These are phyloP conservation scores for Dermochelys coriacea DNA, from an alignment of 2,797 vertebrate species.

Conservation along the genomic window DNA sequence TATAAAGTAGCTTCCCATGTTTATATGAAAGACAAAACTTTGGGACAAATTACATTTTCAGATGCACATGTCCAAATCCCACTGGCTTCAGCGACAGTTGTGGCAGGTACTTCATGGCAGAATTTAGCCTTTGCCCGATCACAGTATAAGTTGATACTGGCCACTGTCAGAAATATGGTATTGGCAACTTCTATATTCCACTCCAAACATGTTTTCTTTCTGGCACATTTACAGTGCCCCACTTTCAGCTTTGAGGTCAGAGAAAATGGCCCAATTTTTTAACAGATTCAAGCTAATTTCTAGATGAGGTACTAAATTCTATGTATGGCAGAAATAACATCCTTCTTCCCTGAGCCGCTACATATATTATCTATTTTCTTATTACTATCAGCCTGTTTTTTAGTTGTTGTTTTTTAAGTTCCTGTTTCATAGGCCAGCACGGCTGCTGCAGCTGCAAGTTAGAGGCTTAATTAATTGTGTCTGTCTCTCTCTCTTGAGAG, in stretches of 20 bases:
- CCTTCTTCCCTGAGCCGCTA: neutral
- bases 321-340: neutral
- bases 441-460: neutral
- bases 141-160: neutral
- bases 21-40: neutral
- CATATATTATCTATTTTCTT: neutral
- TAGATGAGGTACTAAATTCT: neutral
- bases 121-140: neutral
- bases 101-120: neutral
- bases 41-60: neutral
- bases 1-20: neutral
- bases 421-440: neutral
- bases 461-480: conserved; percentile 33
- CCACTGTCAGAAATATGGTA: neutral
- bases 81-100: neutral
- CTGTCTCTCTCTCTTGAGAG: conserved; percentile 11
- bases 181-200: neutral
- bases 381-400: neutral
- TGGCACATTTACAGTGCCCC: neutral
- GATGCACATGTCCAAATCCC: rapidly evolving
- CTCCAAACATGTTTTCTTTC: neutral
- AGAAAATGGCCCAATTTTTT: neutral
- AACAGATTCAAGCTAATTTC: neutral
- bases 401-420: neutral
- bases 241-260: neutral